These are phyloP conservation scores for Liasis olivaceus DNA, from an alignment of 2,797 vertebrate genomes.

Conservation along the genomic window DNA sequence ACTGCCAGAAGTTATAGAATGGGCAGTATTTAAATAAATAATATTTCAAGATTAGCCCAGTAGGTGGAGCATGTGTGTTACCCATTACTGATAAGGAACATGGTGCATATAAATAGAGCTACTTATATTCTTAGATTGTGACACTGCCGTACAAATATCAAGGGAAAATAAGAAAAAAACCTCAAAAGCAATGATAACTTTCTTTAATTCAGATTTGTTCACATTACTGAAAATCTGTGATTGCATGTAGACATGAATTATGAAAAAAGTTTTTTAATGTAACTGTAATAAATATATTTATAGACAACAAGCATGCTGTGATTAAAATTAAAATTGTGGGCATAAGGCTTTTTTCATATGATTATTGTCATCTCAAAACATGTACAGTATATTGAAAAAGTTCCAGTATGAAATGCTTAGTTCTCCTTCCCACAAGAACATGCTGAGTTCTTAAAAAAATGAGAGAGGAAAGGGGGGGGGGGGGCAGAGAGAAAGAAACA, in stretches of 20 bases:
- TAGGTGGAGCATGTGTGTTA: not conserved
- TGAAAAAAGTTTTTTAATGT: constrained; percentile 3
- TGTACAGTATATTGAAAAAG: not conserved
- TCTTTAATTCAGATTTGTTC: not conserved
- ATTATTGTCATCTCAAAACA: not conserved
- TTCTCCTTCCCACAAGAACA: not conserved
- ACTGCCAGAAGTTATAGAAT: not conserved
- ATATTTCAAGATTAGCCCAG: not conserved
- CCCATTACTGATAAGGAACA: not conserved
- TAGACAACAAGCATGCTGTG: constrained; percentile 13
- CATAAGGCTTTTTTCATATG: constrained; percentile 5
- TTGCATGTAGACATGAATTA: constrained; percentile 10
- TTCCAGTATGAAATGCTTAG: not conserved
- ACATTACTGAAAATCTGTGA: not conserved
- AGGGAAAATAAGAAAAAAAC: not conserved
- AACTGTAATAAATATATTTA: constrained; percentile 22
- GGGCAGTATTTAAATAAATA: not conserved
- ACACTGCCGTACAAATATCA: not conserved
- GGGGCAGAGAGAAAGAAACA: not conserved
- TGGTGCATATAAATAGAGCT: not conserved
- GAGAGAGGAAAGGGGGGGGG: not conserved
- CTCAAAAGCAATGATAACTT: constrained; percentile 14
- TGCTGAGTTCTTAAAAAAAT: constrained; percentile 1
- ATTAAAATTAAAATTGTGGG: constrained; percentile 28
- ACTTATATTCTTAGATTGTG: not conserved